Conservation (phyloP, 2,797 vertebrate species). For the Xyrichtys novacula region DNA sequence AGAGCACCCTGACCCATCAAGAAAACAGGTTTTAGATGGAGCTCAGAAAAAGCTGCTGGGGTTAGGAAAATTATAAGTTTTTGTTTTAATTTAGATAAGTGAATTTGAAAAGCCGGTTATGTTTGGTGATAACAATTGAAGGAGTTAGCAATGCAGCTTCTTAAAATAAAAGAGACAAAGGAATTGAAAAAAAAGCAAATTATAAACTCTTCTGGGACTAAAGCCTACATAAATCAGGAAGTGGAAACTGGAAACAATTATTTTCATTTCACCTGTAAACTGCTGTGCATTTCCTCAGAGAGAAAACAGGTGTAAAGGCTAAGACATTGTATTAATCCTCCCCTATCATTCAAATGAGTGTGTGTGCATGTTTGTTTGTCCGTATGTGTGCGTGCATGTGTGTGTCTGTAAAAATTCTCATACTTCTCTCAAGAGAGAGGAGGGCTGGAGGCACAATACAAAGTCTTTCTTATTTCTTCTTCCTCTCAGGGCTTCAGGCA, state of each 20-base stretch:
- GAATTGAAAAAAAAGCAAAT: no score
- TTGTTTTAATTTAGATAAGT: no score
- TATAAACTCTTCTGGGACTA: no score
- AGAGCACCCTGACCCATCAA: no score
- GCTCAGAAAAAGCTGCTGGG: no score
- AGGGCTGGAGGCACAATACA: slow-evolving; percentile 29
- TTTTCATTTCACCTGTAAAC: not conserved
- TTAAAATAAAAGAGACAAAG: no score
- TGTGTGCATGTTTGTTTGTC: not conserved
- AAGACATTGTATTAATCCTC: slow-evolving; percentile 22
- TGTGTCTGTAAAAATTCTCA: slow-evolving; percentile 23
- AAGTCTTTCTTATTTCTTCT: slow-evolving; percentile 27
- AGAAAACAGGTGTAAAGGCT: slow-evolving; percentile 9
- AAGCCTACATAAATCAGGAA: no score
- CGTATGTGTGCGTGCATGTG: not conserved
- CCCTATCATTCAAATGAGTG: slow-evolving; percentile 13
- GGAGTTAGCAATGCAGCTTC: no score
- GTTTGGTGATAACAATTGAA: no score
- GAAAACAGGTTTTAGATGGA: no score
- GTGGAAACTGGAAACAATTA: not conserved
- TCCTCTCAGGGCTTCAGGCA: slow-evolving; percentile 36
- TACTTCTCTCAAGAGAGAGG: slow-evolving; percentile 30
- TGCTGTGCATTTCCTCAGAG: slow-evolving; percentile 1
- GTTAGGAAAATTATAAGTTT: no score
- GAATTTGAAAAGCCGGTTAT: no score